phyloP scores from a whole-genome alignment of 2,797 vertebrate species.

The Pseudomugil gertrudae region DNA sequence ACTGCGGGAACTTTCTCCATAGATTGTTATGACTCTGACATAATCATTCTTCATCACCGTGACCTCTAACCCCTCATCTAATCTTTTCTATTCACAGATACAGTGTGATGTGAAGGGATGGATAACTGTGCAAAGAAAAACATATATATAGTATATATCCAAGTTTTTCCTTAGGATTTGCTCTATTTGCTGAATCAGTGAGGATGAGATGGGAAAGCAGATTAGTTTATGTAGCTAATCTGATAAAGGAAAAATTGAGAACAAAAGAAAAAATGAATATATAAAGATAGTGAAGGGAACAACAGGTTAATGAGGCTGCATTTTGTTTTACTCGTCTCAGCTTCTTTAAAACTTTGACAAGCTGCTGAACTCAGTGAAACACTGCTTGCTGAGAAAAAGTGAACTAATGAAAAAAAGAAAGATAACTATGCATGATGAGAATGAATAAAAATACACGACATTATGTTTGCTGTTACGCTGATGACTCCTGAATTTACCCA shows the following conservation, averaged over 20 bases:
- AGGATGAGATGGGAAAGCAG: background rate
- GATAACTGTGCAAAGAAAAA: too few relatives aligned
- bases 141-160: background rate
- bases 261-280: too few relatives aligned
- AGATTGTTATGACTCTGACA: slow-evolving; percentile 22
- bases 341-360: background rate
- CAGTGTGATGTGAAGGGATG: background rate
- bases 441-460: background rate
- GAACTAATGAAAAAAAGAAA: background rate
- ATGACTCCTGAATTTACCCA: background rate
- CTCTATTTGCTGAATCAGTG: background rate
- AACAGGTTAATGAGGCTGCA: background rate
- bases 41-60: slow-evolving; percentile 6
- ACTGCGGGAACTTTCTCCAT: slow-evolving; percentile 46
- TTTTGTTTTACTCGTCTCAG: background rate
- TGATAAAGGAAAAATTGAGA: too few relatives aligned
- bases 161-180: background rate
- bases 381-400: background rate
- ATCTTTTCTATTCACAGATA: background rate
- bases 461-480: background rate
- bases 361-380: background rate
- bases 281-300: background rate
- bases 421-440: background rate
- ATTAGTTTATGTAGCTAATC: background rate
- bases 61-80: slow-evolving; percentile 33